phyloP scores from a whole-genome alignment of 1,140 invertebrate species.

The Lysiphlebus fabarum region DNA sequence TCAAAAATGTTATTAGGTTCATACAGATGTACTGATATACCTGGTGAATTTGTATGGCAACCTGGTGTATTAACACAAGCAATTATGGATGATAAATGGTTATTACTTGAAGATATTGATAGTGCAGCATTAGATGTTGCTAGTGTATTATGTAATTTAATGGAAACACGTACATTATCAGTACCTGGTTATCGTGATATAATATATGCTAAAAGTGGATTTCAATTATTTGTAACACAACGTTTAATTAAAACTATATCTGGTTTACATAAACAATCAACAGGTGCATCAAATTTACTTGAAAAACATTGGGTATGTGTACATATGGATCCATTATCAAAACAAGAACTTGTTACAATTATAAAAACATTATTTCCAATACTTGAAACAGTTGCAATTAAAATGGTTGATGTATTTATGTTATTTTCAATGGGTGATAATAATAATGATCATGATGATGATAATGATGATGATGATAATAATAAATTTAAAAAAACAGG shows the following conservation, averaged over 20 bases:
- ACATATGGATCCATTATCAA: slow-evolving; percentile 75
- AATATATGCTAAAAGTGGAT: slow-evolving; percentile 73
- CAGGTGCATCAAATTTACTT: slow-evolving; percentile 63
- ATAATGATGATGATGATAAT: slow-evolving; percentile 54
- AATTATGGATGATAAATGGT: slow-evolving; percentile 83
- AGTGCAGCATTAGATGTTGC: slow-evolving; percentile 89
- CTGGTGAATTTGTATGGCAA: slow-evolving; percentile 96
- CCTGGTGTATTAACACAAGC: slow-evolving; percentile 88
- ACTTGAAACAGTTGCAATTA: slow-evolving; percentile 70
- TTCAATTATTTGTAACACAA: slow-evolving; percentile 89
- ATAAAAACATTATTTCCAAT: slow-evolving; percentile 68
- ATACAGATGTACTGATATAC: slow-evolving; percentile 93
- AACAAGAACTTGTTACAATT: slow-evolving; percentile 68
- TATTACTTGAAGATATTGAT: slow-evolving; percentile 95
- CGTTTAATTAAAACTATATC: slow-evolving; percentile 59
- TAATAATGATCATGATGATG: slow-evolving; percentile 57
- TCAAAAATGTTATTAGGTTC: slow-evolving; percentile 91
- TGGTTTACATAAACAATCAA: slow-evolving; percentile 65
- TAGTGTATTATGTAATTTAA: slow-evolving; percentile 77
- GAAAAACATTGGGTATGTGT: slow-evolving; percentile 81
- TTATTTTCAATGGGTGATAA: slow-evolving; percentile 73
- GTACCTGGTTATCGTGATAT: slow-evolving; percentile 84
- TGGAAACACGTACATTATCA: slow-evolving; percentile 79
- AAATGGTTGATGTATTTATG: slow-evolving; percentile 81
- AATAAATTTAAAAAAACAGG: slow-evolving; percentile 53